phyloP scores from a whole-genome alignment of 2,888 invertebrate genomes.

The Tromatobia lineatoria region DNA sequence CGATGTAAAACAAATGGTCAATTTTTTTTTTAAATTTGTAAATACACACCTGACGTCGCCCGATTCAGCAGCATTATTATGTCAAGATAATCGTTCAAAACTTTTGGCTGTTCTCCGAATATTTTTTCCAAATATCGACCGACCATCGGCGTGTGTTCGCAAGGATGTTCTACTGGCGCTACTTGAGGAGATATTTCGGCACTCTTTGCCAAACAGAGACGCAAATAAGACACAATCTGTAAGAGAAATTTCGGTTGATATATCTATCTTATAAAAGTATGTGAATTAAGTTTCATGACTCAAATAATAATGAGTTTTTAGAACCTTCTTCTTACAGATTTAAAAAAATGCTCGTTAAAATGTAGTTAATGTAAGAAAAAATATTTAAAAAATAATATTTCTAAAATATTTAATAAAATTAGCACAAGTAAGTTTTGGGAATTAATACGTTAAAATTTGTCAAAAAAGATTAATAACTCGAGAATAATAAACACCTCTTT shows the following conservation, averaged over 20 bases:
- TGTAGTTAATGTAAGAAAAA: too few species aligned
- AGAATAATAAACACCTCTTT: slow-evolving; percentile 88
- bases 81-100: slow-evolving; percentile 89
- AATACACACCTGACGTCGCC: slow-evolving; percentile 88
- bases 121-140: slow-evolving; percentile 88
- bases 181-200: slow-evolving; percentile 85
- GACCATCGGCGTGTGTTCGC: slow-evolving; percentile 89
- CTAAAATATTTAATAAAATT: too few species aligned
- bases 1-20: too few species aligned
- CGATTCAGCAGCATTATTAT: slow-evolving; percentile 89
- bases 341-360: not conserved
- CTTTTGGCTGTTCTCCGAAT: slow-evolving; percentile 87
- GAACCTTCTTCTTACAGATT: not conserved
- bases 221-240: slow-evolving; percentile 92
- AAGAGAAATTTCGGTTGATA: slow-evolving; percentile 71
- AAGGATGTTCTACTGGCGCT: slow-evolving; percentile 87
- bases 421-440: too few species aligned
- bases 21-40: too few species aligned
- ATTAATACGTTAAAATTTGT: too few species aligned
- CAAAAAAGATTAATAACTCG: slow-evolving; percentile 15
- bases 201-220: slow-evolving; percentile 91
- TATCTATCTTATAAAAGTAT: not conserved
- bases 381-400: too few species aligned
- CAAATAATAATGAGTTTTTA: not conserved
- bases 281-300: not conserved